A percentile compares a stretch with the other conserved stretches of the same genome.
phyloP scores from a whole-genome alignment of 2,113 vertebrate genomes.

The Helogale parvula region DNA sequence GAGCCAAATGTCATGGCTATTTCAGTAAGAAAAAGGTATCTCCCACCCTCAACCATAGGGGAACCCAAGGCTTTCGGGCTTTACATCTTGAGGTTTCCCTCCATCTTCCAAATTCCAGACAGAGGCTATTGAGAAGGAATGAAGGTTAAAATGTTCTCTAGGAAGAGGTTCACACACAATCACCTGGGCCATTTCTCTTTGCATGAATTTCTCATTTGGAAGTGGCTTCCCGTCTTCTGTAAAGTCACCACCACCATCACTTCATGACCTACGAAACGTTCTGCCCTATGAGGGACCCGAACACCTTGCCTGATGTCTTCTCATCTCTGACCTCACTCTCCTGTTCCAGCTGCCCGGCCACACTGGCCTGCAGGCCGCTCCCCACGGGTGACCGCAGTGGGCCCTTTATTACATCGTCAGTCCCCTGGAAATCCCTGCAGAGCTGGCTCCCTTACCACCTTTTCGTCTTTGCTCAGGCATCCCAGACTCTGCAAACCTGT shows the following conservation, averaged over 20 bases:
- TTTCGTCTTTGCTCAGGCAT: neutral
- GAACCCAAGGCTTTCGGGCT: neutral
- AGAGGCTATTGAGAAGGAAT: neutral
- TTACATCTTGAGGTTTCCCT: neutral
- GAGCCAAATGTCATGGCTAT: neutral
- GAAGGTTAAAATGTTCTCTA: neutral
- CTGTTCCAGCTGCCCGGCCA: too few species aligned
- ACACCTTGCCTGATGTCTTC: neutral
- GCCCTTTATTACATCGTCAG: too few species aligned
- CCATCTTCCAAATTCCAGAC: neutral
- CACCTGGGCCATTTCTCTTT: neutral
- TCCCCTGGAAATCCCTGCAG: neutral
- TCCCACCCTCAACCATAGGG: neutral
- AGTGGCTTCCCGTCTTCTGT: neutral
- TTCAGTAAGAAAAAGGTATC: neutral
- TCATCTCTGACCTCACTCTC: rapidly evolving
- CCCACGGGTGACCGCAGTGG: rapidly evolving
- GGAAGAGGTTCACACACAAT: neutral
- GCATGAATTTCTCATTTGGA: neutral
- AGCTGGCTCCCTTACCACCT: neutral
- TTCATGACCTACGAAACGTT: rapidly evolving
- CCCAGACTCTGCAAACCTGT: neutral
- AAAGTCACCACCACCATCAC: rapidly evolving
- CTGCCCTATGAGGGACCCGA: neutral
- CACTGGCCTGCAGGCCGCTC: neutral